Conservation (phyloP, 2,888 invertebrate genomes). For the Timema cristinae region DNA sequence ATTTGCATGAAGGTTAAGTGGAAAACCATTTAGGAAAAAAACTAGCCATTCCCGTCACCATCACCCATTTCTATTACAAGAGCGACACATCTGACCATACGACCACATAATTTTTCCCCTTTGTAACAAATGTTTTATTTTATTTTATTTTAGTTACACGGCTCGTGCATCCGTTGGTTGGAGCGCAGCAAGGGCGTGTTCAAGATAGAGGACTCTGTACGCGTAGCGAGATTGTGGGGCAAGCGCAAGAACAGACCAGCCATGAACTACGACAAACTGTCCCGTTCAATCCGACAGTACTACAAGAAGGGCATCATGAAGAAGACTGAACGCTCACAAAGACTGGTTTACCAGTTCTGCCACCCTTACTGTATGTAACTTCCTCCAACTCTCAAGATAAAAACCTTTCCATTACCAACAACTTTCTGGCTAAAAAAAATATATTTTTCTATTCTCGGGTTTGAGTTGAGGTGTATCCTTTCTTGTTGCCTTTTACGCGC, state of each 20-base stretch:
- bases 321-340: conserved; percentile 96
- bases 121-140: too few relatives aligned
- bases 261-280: conserved; percentile 99
- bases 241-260: conserved; percentile 96
- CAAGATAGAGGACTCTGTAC: conserved; percentile 97
- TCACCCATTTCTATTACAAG: too few relatives aligned
- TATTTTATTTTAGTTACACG: conserved; percentile 62
- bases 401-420: too few relatives aligned
- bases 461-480: too few relatives aligned
- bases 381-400: neutral
- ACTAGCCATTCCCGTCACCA: too few relatives aligned
- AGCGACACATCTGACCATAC: too few relatives aligned
- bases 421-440: too few relatives aligned
- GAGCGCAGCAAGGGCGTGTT: conserved; percentile 93
- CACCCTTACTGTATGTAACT: conserved; percentile 83
- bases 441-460: too few relatives aligned
- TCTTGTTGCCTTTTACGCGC: too few relatives aligned
- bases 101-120: too few relatives aligned
- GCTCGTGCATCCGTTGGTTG: conserved; percentile 95
- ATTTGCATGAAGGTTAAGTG: too few relatives aligned
- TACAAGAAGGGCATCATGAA: conserved; percentile 99
- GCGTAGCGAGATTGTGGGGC: conserved; percentile 97
- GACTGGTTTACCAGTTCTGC: conserved; percentile 98
- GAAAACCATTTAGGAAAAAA: too few relatives aligned
- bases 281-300: conserved; percentile 95